Percentiles rank a stretch among this genome's conserved stretches.
phyloP scores from a whole-genome alignment of 2,888 invertebrate genomes.

The Dexiosoma caninum region DNA sequence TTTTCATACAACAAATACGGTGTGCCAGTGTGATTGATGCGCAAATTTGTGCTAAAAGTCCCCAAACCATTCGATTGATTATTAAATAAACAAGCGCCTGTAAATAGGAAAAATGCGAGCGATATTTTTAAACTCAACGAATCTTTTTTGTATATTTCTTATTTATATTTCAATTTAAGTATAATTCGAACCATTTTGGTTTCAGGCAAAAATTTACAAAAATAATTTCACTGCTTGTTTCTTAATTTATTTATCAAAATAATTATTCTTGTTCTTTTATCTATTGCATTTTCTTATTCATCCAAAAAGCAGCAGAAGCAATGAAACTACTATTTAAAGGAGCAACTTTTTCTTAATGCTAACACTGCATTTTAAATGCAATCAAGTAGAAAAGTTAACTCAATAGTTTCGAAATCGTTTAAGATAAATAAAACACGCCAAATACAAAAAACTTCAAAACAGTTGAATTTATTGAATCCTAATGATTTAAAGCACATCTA shows the following conservation, averaged over 20 bases:
- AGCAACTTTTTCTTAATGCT: slow-evolving; percentile 19
- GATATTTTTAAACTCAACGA: too few relatives aligned
- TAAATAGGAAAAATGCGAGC: slow-evolving; percentile 20
- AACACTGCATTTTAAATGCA: slow-evolving; percentile 40
- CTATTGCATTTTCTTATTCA: slow-evolving; percentile 11
- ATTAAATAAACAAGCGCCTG: slow-evolving; percentile 74
- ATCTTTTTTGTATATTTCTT: too few relatives aligned
- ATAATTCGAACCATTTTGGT: too few relatives aligned
- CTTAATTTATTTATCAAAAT: not conserved
- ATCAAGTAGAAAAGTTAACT: slow-evolving; percentile 62
- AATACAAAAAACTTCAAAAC: slow-evolving; percentile 42
- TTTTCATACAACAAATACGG: slow-evolving; percentile 76
- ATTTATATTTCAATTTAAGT: too few relatives aligned
- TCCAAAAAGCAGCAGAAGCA: slow-evolving; percentile 20
- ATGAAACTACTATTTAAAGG: not conserved
- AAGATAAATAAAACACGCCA: slow-evolving; percentile 50
- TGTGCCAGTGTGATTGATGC: slow-evolving; percentile 75
- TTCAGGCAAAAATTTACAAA: too few relatives aligned
- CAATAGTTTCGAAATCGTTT: slow-evolving; percentile 54
- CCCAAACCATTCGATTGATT: slow-evolving; percentile 74
- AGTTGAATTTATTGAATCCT: slow-evolving; percentile 22
- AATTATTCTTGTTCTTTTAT: not conserved
- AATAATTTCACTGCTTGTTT: too few relatives aligned
- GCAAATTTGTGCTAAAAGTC: slow-evolving; percentile 72
- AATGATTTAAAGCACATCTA: slow-evolving; percentile 17